These are phyloP conservation scores for Calephelis nemesis DNA, from an alignment of 1,140 invertebrate species.

Conservation along the genomic window DNA sequence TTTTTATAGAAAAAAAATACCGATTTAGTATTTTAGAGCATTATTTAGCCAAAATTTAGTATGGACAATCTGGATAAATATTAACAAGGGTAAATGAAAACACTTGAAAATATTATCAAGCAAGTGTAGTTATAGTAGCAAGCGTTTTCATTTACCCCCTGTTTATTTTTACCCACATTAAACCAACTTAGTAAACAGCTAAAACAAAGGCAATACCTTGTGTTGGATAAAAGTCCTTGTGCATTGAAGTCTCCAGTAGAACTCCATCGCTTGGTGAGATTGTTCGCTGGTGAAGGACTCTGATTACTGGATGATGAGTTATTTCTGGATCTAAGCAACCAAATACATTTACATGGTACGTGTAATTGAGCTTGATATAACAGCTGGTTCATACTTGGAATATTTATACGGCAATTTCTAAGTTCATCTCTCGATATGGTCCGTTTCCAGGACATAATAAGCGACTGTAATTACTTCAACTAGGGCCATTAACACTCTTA, in stretches of 20 bases:
- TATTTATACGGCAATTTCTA: neutral
- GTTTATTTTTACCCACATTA: neutral
- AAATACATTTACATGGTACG: slow-evolving; percentile 13
- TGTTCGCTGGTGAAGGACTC: slow-evolving; percentile 62
- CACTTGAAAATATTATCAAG: no score
- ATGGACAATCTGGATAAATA: no score
- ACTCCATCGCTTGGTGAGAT: slow-evolving; percentile 88
- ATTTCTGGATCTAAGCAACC: slow-evolving; percentile 66
- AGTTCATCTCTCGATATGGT: neutral
- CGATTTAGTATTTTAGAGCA: no score
- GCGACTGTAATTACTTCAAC: neutral
- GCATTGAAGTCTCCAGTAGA: slow-evolving; percentile 88
- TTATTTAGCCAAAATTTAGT: no score
- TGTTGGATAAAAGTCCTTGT: slow-evolving; percentile 69
- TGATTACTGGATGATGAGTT: slow-evolving; percentile 75
- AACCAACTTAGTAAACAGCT: neutral
- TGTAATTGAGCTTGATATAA: neutral
- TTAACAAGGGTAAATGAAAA: no score
- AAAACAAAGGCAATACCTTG: slow-evolving; percentile 72
- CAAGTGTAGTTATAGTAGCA: no score
- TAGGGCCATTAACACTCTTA: no score
- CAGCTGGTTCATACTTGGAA: neutral
- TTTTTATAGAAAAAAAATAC: no score
- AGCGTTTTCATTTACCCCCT: no score
- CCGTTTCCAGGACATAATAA: no score